phyloP scores from a whole-genome alignment of 2,113 vertebrate species.

The Cryptoleucopteryx plumbea region DNA sequence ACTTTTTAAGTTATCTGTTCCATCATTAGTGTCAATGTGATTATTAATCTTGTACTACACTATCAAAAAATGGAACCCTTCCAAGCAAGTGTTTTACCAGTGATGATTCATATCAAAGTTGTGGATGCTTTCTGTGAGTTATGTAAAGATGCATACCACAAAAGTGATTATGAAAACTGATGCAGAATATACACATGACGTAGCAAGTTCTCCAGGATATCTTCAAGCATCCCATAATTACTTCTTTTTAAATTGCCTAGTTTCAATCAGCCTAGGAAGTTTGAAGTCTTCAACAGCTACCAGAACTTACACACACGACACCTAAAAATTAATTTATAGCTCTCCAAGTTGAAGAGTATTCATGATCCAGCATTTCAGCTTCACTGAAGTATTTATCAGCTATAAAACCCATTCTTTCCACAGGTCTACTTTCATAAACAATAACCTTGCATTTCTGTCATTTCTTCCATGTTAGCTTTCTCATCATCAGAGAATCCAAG shows the following conservation, averaged over 20 bases:
- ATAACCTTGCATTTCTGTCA: conserved; percentile 93
- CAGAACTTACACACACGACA: not conserved
- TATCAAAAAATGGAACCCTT: not conserved
- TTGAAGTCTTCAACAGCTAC: not conserved
- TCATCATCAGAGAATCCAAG: conserved; percentile 95
- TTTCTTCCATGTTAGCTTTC: conserved; percentile 93
- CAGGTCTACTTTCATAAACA: not conserved
- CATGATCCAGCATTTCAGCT: not conserved
- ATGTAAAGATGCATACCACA: not conserved
- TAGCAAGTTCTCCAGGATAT: not conserved
- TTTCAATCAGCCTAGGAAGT: not conserved
- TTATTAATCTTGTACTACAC: not conserved
- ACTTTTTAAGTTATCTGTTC: not conserved
- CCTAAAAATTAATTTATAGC: not conserved
- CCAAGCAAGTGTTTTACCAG: not conserved
- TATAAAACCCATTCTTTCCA: not conserved
- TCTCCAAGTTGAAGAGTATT: not conserved
- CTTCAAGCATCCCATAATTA: not conserved
- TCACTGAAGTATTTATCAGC: not conserved
- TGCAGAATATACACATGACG: not conserved
- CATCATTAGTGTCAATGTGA: not conserved
- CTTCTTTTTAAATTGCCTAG: not conserved
- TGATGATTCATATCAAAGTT: not conserved
- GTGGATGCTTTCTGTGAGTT: not conserved
- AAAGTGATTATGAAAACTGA: not conserved